Evolutionary conservation across 2,113 vertebrate genomes (phyloP), one percentile per base, ranked within the genome.

Genomic region (Chroicocephalus ridibundus): DNA sequence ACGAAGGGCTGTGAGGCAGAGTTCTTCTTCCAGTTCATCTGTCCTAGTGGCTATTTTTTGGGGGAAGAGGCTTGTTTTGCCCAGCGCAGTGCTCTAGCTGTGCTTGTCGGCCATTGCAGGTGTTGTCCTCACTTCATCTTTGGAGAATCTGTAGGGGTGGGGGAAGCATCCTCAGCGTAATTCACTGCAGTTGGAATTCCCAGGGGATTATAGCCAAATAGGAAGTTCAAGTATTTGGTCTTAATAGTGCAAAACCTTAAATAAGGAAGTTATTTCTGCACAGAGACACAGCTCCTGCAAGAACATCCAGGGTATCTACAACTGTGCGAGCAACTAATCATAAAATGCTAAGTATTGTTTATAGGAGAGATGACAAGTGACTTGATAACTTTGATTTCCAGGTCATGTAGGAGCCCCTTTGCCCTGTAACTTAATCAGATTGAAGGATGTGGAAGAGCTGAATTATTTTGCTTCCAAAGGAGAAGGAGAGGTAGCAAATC

Each of bases 371-470:
- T 94, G 76, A 96, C 64, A 75, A 81, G 49, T 88, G 74, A 93
- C 74, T n/a, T 66, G 88, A 65, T 92, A 74, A 90, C 97, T 96
- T 86, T 97, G 72, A 96, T 86, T 95, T 96, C 54, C 90, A 99
- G 99, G 99, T 94, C 99, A 99, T 4, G 99, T 99, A 10, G 99
- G 99, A 55, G 99, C 99, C 27, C 99, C 99, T 24, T 95, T 99
- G 87, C 99, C 99, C 31, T 99, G 99, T 96, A 99, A 99, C 96
- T 98, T 99, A 90, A 99, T 99, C 97, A 99, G 98, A 97, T 98
- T 99, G 83, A 98, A 99, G 52, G 99, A 99, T 92, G 99, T 99
- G 58, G 98, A 99, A 71, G 99, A 99, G 86, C 99, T 99, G 97
- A 99, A 99, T 98, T 99, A 99, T 92, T 99, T 99, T 97, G 98